A percentile compares a stretch with the other conserved stretches of the same genome.
These are phyloP conservation scores for Grus americana DNA, from an alignment of 2,113 vertebrate genomes.

Conservation along the genomic window DNA sequence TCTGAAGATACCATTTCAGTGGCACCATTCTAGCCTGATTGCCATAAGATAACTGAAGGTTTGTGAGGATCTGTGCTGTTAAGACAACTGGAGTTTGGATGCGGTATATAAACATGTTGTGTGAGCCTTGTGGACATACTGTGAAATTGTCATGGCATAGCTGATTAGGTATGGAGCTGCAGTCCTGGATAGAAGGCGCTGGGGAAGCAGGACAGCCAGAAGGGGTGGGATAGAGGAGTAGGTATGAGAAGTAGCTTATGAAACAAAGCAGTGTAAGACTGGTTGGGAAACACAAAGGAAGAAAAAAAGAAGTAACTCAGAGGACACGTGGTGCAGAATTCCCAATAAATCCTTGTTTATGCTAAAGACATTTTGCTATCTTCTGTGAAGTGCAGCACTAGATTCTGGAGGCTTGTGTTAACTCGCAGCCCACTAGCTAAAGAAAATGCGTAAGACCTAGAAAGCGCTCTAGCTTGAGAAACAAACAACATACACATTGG, in stretches of 20 bases:
- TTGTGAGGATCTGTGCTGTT: not conserved
- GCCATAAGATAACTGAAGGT: too few relatives aligned
- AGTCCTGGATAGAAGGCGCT: not conserved
- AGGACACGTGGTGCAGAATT: not conserved
- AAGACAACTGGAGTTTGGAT: not conserved
- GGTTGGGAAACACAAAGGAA: not conserved
- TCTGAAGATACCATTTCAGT: not conserved
- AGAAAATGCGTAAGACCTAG: not conserved
- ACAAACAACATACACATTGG: not conserved
- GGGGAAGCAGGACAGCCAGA: not conserved
- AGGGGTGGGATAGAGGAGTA: not conserved
- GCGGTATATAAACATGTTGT: rapidly evolving
- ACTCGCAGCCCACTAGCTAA: not conserved
- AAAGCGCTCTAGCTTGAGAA: not conserved
- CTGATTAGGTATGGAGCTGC: not conserved
- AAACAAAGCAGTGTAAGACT: not conserved
- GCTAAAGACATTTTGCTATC: not conserved
- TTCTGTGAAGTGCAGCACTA: not conserved
- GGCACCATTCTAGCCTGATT: not conserved
- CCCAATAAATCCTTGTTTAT: not conserved
- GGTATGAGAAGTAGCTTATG: not conserved
- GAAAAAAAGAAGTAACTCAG: not conserved
- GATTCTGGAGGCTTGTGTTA: not conserved
- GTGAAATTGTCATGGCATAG: rapidly evolving
- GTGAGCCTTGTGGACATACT: rapidly evolving